Conservation (phyloP, 2,797 vertebrate genomes). For the Gadopsis marmoratus region DNA sequence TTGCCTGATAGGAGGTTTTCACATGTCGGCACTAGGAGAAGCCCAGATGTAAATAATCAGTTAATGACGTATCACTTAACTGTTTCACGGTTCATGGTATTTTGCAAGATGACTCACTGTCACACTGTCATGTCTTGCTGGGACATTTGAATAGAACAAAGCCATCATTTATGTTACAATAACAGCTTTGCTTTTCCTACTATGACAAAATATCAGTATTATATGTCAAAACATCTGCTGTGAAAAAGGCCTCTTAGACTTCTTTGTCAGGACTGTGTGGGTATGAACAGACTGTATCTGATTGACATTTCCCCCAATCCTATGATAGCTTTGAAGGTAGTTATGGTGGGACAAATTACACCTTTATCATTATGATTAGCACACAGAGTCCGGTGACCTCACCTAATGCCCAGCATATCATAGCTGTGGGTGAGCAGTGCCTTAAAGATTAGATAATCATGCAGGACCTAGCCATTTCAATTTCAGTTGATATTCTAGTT, state of each 20-base stretch:
- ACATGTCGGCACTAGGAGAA: not conserved
- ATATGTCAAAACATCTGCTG: not conserved
- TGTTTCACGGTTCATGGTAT: not conserved
- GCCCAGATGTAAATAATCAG: not conserved
- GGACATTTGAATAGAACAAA: not conserved
- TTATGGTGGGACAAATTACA: not conserved
- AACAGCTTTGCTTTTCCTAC: not conserved
- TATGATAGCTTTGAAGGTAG: not conserved
- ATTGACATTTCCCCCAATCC: not conserved
- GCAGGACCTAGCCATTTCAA: not conserved
- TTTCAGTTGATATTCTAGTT: not conserved
- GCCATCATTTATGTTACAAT: not conserved
- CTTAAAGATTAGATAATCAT: not conserved
- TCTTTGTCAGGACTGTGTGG: not conserved
- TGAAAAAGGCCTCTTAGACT: not conserved
- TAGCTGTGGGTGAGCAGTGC: not conserved
- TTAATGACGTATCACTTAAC: not conserved
- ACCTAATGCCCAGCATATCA: not conserved
- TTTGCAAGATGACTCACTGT: not conserved
- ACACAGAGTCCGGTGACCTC: not conserved
- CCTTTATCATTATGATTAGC: not conserved
- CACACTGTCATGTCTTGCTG: not conserved
- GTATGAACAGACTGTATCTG: not conserved
- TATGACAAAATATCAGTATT: too few species aligned
- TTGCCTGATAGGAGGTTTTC: not conserved